Conservation (phyloP, 1,140 invertebrate species). For the Nylanderia fulva region DNA sequence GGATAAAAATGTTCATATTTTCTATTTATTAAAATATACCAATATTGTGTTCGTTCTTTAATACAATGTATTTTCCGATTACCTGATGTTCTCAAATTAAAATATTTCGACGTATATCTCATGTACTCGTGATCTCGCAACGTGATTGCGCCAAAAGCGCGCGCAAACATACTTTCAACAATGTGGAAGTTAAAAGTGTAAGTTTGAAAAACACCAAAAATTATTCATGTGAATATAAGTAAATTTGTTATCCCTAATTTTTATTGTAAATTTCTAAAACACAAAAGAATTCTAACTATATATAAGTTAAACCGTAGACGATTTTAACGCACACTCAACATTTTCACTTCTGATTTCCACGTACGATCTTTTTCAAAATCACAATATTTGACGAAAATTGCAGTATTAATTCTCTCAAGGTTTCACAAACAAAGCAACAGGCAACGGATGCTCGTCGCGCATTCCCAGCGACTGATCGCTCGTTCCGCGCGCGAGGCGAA, state of each 20-base stretch:
- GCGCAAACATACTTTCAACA: slow-evolving; percentile 16
- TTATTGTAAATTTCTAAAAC: neutral
- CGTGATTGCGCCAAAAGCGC: neutral
- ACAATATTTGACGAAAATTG: neutral
- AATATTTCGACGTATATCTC: neutral
- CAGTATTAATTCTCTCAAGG: neutral
- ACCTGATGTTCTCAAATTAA: slow-evolving; percentile 18
- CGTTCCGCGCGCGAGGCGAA: neutral
- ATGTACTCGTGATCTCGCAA: neutral
- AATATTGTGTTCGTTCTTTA: neutral
- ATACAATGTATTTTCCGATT: neutral
- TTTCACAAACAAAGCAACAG: neutral
- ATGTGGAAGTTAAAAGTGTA: neutral
- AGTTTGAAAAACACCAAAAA: neutral
- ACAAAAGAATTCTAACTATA: neutral
- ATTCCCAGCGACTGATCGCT: slow-evolving; percentile 14
- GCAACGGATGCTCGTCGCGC: neutral
- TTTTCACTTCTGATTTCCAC: neutral
- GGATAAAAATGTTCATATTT: neutral
- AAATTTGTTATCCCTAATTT: neutral
- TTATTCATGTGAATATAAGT: neutral
- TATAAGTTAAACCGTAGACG: no score
- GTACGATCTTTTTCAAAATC: neutral
- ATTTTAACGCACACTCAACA: neutral
- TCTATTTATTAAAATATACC: no score